Evolutionary conservation across 1,140 invertebrate genomes (phyloP), one percentile per base, ranked within the genome.

Genomic region (Arion vulgaris): DNA sequence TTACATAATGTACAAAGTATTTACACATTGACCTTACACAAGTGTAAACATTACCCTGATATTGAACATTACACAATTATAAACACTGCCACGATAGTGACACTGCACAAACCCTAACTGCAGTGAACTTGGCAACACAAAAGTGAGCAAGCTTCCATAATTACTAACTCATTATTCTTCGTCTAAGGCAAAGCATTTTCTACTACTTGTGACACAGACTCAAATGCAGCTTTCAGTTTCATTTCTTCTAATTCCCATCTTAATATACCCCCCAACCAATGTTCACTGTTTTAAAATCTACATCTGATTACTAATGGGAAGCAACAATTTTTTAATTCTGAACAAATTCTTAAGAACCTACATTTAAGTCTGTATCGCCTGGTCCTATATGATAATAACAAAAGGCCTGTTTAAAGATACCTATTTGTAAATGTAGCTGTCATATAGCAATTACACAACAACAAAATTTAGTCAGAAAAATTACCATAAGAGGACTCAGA

Each of bases 401-500:
- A 66, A 26, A 23, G 51, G 26, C 7, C 1, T 45, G 41, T 32
- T 66, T 66, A 5, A 66, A 66, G 9, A 2, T 32, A 13, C 26
- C 5, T 62, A 15, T 71, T 36, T 1, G 23, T 45, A 72, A 41
- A 72, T 72, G 36, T 19, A 17, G 39, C n/a, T 45, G 36, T 34
- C 9, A 36, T 36, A 72, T 45, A 5, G 45, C 13, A 75, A 2
- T 26, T 34, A 75, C 73, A 75, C 73, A 75, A 75, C 73, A 75
- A 51, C 73, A 75, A 75, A 49, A 23, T 45, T 73, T 45, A 26
- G 32, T 39, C 26, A 41, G 38, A 41, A 39, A 78, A 78, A 39
- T 81, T 81, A 81, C 80, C 80, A 81, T 36, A 74, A 81, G 80
- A 74, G 80, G 80, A 57, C 28, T 57, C 69, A 81, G 69, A 81